These are phyloP conservation scores for Eilema caniola DNA, from an alignment of 2,888 invertebrate species.

Conservation along the genomic window DNA sequence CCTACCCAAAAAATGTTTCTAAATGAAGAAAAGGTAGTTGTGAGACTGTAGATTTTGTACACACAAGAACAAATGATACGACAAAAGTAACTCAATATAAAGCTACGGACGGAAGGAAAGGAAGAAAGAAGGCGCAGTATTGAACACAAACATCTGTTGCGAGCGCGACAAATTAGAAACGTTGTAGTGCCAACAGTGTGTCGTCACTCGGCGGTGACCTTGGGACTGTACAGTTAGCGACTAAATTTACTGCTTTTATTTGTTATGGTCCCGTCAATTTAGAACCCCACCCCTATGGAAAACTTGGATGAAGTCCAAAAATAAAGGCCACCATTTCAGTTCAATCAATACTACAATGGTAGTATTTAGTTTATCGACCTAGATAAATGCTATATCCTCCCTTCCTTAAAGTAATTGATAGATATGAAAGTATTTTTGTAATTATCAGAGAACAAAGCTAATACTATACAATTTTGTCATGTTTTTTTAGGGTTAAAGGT, in stretches of 20 bases:
- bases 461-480: too few species aligned
- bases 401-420: not conserved
- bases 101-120: slow-evolving; percentile 50
- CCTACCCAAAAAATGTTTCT: too few species aligned
- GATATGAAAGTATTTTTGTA: not conserved
- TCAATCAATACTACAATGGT: not conserved
- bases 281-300: not conserved
- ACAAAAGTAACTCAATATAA: slow-evolving; percentile 45
- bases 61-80: slow-evolving; percentile 38
- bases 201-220: not conserved
- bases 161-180: slow-evolving; percentile 38
- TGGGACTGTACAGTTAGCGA: not conserved
- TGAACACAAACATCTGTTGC: slow-evolving; percentile 62
- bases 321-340: not conserved
- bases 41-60: slow-evolving; percentile 22
- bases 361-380: not conserved
- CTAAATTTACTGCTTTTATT: not conserved
- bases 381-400: not conserved
- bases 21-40: not conserved
- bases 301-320: not conserved
- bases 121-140: slow-evolving; percentile 41
- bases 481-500: not conserved
- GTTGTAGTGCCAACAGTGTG: slow-evolving; percentile 20
- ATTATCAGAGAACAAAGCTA: not conserved
- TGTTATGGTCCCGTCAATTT: not conserved